phyloP scores from a whole-genome alignment of 2,113 vertebrate species.

The Tupaia tana region DNA sequence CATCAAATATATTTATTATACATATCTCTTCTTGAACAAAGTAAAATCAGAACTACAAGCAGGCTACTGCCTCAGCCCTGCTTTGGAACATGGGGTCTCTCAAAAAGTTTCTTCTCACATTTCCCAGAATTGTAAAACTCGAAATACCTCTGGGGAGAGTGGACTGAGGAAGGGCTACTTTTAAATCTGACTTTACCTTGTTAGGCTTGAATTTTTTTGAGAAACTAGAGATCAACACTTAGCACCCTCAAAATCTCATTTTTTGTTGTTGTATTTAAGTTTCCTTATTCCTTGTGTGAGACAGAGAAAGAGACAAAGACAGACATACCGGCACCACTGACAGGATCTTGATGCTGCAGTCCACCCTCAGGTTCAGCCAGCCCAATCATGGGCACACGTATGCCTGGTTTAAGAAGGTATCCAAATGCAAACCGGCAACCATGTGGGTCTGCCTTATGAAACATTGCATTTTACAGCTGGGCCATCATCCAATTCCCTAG shows the following conservation, averaged over 20 bases:
- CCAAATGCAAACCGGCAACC: too few species aligned
- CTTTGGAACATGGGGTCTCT: not conserved
- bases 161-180: not conserved
- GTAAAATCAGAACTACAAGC: conserved; percentile 36
- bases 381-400: too few species aligned
- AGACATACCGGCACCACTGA: too few species aligned
- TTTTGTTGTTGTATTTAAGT: not conserved
- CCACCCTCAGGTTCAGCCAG: too few species aligned
- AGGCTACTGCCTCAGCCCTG: not conserved
- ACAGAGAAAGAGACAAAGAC: too few species aligned
- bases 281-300: too few species aligned
- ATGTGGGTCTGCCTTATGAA: too few species aligned
- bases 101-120: not conserved
- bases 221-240: not conserved
- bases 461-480: too few species aligned
- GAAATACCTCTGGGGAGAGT: not conserved
- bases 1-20: too few species aligned
- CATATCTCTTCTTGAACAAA: not conserved
- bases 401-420: too few species aligned
- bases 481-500: too few species aligned
- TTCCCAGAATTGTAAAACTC: not conserved
- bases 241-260: not conserved
- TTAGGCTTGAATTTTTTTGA: conserved; percentile 18
- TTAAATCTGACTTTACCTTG: conserved; percentile 11
- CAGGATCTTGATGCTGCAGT: too few species aligned